Conservation (phyloP, 2,888 invertebrate species). For the Eupsilia transversa region DNA sequence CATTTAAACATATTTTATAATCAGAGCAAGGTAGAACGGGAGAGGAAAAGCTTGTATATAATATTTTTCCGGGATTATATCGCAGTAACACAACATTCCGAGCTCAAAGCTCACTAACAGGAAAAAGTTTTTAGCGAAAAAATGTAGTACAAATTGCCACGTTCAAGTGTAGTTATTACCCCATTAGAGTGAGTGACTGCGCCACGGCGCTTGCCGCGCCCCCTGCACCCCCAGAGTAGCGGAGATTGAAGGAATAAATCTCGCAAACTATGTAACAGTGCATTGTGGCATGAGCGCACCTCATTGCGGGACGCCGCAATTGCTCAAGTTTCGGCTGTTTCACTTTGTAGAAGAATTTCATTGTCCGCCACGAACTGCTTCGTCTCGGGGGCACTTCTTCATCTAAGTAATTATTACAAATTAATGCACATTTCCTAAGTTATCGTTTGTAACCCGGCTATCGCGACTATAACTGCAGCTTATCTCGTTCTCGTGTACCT, state of each 20-base stretch:
- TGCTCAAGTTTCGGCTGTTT: conserved; percentile 50
- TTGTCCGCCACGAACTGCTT: conserved; percentile 10
- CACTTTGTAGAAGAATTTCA: conserved; percentile 41
- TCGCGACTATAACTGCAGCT: background rate
- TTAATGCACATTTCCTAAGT: conserved; percentile 9
- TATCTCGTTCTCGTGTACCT: background rate
- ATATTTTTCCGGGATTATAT: conserved; percentile 71
- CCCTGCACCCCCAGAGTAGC: conserved; percentile 70
- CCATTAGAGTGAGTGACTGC: conserved; percentile 82
- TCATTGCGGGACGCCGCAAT: conserved; percentile 55
- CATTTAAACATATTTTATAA: conserved; percentile 58
- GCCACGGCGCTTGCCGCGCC: conserved; percentile 67
- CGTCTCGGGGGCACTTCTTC: background rate
- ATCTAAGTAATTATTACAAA: conserved; percentile 16
- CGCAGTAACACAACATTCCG: conserved; percentile 72
- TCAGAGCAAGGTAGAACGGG: conserved; percentile 51
- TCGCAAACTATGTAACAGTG: conserved; percentile 72
- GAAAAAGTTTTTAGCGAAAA: conserved; percentile 79
- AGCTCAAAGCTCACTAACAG: conserved; percentile 73
- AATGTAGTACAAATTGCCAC: conserved; percentile 82
- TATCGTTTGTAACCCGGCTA: background rate
- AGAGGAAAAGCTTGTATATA: conserved; percentile 63
- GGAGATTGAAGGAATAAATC: conserved; percentile 82
- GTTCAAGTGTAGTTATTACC: conserved; percentile 84
- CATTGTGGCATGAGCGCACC: conserved; percentile 59